Conservation (phyloP, 2,797 vertebrate genomes). For the Rachycentron canadum region DNA sequence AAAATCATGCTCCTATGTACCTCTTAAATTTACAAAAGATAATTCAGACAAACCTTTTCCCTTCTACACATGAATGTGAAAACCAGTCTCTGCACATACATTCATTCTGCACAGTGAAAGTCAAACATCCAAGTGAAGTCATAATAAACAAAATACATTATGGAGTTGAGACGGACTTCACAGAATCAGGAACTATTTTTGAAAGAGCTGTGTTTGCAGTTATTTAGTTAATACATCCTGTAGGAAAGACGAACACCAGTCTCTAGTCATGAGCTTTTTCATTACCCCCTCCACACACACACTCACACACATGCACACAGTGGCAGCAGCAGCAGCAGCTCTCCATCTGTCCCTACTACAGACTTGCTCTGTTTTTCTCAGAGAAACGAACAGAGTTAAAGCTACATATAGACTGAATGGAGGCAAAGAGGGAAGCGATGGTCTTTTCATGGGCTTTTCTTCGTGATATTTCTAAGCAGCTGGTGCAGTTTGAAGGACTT, state of each 20-base stretch:
- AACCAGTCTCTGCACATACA: not conserved
- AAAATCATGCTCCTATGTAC: not conserved
- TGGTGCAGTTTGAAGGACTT: constrained; percentile 58
- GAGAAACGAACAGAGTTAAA: constrained; percentile 47
- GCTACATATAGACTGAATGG: constrained; percentile 25
- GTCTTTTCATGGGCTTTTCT: constrained; percentile 44
- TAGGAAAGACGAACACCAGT: constrained; percentile 2
- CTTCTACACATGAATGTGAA: not conserved
- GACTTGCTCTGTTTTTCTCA: constrained; percentile 41
- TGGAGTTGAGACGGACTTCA: not conserved
- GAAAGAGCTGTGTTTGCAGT: not conserved
- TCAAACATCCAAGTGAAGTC: not conserved
- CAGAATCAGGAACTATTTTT: not conserved
- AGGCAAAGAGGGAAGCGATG: not conserved
- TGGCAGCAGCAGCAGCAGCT: constrained; percentile 30
- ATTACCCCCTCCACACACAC: constrained; percentile 13
- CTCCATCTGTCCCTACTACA: constrained; percentile 27
- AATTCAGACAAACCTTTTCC: not conserved
- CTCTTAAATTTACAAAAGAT: not conserved
- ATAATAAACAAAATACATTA: not conserved
- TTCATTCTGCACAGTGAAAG: not conserved
- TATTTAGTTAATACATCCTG: not conserved
- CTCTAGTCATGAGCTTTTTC: not conserved
- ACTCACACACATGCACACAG: constrained; percentile 19
- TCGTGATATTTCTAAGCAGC: constrained; percentile 39